A percentile compares a stretch with the other conserved stretches of the same genome.
These are phyloP conservation scores for Erythrolamprus reginae DNA, from an alignment of 2,113 vertebrate genomes.

Conservation along the genomic window DNA sequence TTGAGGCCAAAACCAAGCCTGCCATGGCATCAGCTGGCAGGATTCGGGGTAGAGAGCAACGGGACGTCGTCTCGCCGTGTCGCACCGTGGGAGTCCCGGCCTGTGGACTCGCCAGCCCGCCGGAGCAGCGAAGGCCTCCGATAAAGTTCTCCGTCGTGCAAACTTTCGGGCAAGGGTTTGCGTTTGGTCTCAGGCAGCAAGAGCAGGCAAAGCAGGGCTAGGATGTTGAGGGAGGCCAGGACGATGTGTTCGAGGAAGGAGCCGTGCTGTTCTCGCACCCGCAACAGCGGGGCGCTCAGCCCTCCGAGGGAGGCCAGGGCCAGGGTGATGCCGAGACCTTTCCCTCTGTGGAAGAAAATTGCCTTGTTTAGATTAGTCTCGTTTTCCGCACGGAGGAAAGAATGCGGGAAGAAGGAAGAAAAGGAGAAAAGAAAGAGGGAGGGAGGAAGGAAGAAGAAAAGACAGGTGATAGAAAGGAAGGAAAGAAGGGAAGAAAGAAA, in stretches of 20 bases:
- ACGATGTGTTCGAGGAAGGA: constrained; percentile 89
- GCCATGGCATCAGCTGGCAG: constrained; percentile 40
- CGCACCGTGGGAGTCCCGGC: constrained; percentile 34
- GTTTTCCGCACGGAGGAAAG: background rate
- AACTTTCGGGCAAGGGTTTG: constrained; percentile 82
- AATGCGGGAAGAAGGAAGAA: too few relatives aligned
- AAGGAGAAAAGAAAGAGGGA: background rate
- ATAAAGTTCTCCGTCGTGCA: constrained; percentile 82
- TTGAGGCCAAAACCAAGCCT: background rate
- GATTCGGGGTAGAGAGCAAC: constrained; percentile 82
- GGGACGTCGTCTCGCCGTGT: constrained; percentile 78
- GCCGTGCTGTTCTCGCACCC: constrained; percentile 83
- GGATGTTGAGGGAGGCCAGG: constrained; percentile 81
- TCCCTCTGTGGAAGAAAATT: constrained; percentile 65
- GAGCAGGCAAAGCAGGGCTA: constrained; percentile 87
- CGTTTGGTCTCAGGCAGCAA: constrained; percentile 87
- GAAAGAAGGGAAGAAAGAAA: too few relatives aligned
- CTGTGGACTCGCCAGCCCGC: constrained; percentile 56
- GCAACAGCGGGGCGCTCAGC: constrained; percentile 81
- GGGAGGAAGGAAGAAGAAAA: too few relatives aligned
- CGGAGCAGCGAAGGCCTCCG: constrained; percentile 77
- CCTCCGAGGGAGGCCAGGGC: constrained; percentile 80
- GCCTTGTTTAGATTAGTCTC: background rate
- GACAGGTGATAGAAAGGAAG: too few relatives aligned
- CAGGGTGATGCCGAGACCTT: constrained; percentile 73